phyloP scores from a whole-genome alignment of 2,797 vertebrate genomes.

The Chaetophractus vellerosus region DNA sequence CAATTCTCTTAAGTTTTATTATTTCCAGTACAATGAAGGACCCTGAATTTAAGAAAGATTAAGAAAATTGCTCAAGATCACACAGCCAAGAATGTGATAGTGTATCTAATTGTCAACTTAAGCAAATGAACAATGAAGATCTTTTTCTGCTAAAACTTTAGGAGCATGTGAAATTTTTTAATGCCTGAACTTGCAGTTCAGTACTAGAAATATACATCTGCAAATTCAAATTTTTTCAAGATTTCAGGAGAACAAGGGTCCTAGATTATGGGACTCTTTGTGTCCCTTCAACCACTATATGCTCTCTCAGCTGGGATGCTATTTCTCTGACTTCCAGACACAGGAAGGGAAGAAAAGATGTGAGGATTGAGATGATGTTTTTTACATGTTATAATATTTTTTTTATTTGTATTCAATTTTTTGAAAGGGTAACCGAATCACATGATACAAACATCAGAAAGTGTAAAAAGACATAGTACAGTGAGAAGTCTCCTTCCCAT shows the following conservation, averaged over 20 bases:
- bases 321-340: slow-evolving; percentile 17
- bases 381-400: neutral
- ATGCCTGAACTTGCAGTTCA: slow-evolving; percentile 8
- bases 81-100: slow-evolving; percentile 12
- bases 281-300: neutral
- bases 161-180: slow-evolving; percentile 40
- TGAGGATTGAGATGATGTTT: neutral
- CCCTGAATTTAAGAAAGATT: neutral
- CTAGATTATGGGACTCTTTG: neutral
- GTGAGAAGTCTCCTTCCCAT: neutral
- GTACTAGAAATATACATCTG: slow-evolving; percentile 29
- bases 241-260: neutral
- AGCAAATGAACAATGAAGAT: slow-evolving; percentile 38
- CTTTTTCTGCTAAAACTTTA: slow-evolving; percentile 44
- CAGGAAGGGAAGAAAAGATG: neutral
- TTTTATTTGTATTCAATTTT: slow-evolving; percentile 28
- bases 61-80: slow-evolving; percentile 27
- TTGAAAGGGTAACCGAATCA: neutral
- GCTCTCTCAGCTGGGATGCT: neutral
- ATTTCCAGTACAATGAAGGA: slow-evolving; percentile 44
- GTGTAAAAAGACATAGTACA: neutral
- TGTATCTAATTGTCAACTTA: neutral
- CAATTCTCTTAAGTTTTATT: neutral
- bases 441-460: slow-evolving; percentile 41
- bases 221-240: slow-evolving; percentile 51